Evolutionary conservation across 2,113 vertebrate species (phyloP), one percentile per base, ranked within the genome.

Genomic region (Alaudala cheleensis): DNA sequence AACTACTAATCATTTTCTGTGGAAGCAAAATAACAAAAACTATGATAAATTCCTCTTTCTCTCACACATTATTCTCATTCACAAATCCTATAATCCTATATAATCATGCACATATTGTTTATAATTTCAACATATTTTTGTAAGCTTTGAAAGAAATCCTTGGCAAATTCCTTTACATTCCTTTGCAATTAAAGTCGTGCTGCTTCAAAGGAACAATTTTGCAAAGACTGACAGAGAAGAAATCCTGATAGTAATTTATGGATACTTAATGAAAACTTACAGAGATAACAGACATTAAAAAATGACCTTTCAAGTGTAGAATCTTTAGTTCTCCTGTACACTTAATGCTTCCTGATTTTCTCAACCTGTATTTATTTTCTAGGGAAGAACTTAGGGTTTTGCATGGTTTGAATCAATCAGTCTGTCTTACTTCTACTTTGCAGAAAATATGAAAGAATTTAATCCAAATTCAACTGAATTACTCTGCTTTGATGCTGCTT

Each of bases 391-490:
- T 78, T 62, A 47, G 8, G 1, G 45, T 47, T 86, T 89, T 74
- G 4, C 10, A 58, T 58, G 11, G 11, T 39, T 84, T 76, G 64
- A 82, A 88, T 57, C 39, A 44, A 56, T 51, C n/a, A 71, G 4
- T 51, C 37, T 70, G 28, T 77, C 79, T 89, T 89, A 18, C 29
- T 72, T 76, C 24, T 61, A 18, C 42, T 72, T 92, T 62, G 12
- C 33, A 91, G 58, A 83, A 97, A 91, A 60, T 58, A 73, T n/a
- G n/a, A 37, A 79, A 65, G 18, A 94, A 79, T 78, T 84, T 62
- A 86, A 86, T 70, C n/a, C 69, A 90, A 93, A 85, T 93, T 90
- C 81, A 86, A 20, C 47, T 34, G 33, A 93, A 86, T 85, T 60
- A 29, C 25, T 21, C 14, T 56, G 23, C 31, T 82, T 85, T 31